Percentiles rank a stretch among this genome's conserved stretches.
Evolutionary conservation across 2,888 invertebrate genomes (phyloP).

Genomic region (Neelides folsomi): DNA sequence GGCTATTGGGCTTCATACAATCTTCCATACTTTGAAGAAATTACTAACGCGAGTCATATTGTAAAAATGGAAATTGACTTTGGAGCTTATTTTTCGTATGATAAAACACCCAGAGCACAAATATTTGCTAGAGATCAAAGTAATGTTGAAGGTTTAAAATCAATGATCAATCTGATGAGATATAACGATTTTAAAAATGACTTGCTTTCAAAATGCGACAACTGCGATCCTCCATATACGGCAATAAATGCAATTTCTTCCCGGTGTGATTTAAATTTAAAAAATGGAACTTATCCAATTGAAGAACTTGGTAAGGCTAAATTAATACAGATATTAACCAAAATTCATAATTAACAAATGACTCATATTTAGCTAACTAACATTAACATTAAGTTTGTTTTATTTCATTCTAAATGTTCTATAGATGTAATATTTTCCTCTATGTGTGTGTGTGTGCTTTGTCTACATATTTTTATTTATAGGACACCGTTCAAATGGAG

Average conservation of each 20-base stretch:
- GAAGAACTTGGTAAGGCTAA: constrained; percentile 40
- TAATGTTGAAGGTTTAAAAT: constrained; percentile 44
- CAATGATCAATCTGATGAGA: constrained; percentile 48
- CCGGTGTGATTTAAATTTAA: constrained; percentile 55
- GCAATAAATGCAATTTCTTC: constrained; percentile 61
- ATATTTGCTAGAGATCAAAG: constrained; percentile 50
- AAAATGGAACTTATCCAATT: constrained; percentile 57
- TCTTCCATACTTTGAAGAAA: constrained; percentile 49
- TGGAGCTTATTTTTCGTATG: constrained; percentile 51
- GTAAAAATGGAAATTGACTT: constrained; percentile 44
- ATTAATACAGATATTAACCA: too few relatives aligned
- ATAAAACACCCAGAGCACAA: constrained; percentile 48
- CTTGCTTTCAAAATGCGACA: constrained; percentile 49
- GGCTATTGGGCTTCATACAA: constrained; percentile 65
- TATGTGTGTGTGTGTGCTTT: too few relatives aligned
- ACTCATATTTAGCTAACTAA: too few relatives aligned
- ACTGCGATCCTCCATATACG: constrained; percentile 55
- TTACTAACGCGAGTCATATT: constrained; percentile 51
- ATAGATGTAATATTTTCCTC: too few relatives aligned
- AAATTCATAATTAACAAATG: too few relatives aligned
- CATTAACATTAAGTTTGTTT: too few relatives aligned
- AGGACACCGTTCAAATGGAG: constrained; percentile 56
- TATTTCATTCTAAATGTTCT: too few relatives aligned
- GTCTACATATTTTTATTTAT: too few relatives aligned
- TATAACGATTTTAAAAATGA: constrained; percentile 59